Conservation (phyloP, 2,888 invertebrate genomes). For the Oligia latruncula region DNA sequence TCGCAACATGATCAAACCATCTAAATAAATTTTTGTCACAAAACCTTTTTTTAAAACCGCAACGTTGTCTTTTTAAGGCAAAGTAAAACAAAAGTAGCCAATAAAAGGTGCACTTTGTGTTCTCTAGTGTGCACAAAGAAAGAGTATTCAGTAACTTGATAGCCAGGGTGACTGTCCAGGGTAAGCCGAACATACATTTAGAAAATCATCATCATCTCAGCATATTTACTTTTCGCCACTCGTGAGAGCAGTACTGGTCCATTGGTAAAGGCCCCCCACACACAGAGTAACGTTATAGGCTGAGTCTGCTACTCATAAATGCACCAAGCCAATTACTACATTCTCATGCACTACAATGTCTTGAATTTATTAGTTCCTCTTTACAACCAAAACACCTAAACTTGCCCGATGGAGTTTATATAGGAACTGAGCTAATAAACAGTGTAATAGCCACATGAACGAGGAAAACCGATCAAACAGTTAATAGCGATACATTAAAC, state of each 20-base stretch:
- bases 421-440: conserved; percentile 50
- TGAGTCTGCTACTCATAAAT: not conserved
- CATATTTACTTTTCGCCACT: too few relatives aligned
- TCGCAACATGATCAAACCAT: too few relatives aligned
- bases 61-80: too few relatives aligned
- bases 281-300: too few relatives aligned
- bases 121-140: not conserved
- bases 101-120: not conserved
- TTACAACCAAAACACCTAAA: conserved; percentile 52
- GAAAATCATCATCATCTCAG: not conserved
- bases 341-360: conserved; percentile 9
- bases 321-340: not conserved
- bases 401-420: conserved; percentile 35
- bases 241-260: too few relatives aligned
- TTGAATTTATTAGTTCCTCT: conserved; percentile 32
- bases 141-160: too few relatives aligned
- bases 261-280: too few relatives aligned
- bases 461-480: conserved; percentile 53
- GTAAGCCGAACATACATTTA: not conserved
- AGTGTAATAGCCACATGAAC: conserved; percentile 47
- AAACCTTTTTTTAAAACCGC: too few relatives aligned
- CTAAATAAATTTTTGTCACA: too few relatives aligned
- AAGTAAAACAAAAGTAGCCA: too few relatives aligned
- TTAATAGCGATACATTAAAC: conserved; percentile 54
- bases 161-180: too few relatives aligned